A percentile compares a stretch with the other conserved stretches of the same genome.
Conservation (phyloP, 92 coral and sea anemone species). For the Epizoanthus fatuus region DNA sequence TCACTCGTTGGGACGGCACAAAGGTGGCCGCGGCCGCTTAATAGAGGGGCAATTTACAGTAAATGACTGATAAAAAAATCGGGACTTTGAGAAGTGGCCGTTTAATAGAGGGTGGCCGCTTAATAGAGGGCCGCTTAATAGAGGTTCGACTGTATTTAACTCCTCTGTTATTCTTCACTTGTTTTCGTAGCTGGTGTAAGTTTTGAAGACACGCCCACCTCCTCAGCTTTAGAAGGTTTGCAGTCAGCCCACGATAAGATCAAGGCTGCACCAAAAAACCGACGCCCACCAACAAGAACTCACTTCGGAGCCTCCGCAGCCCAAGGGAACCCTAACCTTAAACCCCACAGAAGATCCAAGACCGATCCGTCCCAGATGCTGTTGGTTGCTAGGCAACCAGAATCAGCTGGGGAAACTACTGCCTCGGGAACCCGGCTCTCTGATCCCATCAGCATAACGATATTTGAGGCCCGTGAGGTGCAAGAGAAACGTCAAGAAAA, state of each 20-base stretch:
- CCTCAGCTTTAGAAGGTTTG: constrained; percentile 80
- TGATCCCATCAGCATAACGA: constrained; percentile 64
- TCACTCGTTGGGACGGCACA: no score
- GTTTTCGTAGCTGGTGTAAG: constrained; percentile 77
- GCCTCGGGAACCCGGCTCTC: constrained; percentile 24
- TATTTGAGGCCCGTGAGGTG: constrained; percentile 51
- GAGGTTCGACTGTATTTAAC: no score
- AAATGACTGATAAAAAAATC: no score
- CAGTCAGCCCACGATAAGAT: constrained; percentile 95
- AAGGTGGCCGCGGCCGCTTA: no score
- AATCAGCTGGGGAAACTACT: neutral
- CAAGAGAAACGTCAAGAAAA: constrained; percentile 40
- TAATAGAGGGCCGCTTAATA: no score
- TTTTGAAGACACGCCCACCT: constrained; percentile 77
- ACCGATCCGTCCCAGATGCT: constrained; percentile 66
- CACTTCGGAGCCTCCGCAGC: constrained; percentile 59
- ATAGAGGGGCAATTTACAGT: no score
- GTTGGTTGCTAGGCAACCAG: constrained; percentile 38
- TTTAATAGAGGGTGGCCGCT: no score
- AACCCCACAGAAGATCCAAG: constrained; percentile 74
- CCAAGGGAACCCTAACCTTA: constrained; percentile 39
- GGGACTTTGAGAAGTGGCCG: no score
- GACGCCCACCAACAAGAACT: constrained; percentile 91
- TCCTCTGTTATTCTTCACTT: neutral
- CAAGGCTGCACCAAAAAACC: constrained; percentile 89